Percentiles rank a stretch among this genome's conserved stretches.
Evolutionary conservation across 1,140 invertebrate genomes (phyloP).

Genomic region (Prorops nasuta): DNA sequence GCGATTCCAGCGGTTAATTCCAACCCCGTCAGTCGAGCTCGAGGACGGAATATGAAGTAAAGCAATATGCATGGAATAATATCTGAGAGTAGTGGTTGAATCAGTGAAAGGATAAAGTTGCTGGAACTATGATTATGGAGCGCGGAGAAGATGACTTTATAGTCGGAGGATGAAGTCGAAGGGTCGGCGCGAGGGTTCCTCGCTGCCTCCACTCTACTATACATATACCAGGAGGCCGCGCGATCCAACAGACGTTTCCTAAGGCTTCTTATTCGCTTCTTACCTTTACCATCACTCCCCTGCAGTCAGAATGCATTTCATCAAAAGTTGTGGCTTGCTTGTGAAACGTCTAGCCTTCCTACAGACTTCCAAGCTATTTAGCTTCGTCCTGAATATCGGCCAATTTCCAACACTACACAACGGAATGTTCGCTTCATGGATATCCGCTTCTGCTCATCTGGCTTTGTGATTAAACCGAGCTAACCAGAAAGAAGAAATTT

Average conservation of each 20-base stretch:
- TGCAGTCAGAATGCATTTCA: slow-evolving; percentile 27
- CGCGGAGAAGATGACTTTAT: slow-evolving; percentile 2
- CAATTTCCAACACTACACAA: no score
- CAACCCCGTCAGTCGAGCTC: no score
- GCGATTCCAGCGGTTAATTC: no score
- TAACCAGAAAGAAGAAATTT: no score
- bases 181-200: background rate
- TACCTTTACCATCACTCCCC: background rate
- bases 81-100: slow-evolving; percentile 4
- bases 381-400: no score
- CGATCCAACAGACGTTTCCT: no score
- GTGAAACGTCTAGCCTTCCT: background rate
- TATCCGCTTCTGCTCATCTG: no score
- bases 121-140: slow-evolving; percentile 17
- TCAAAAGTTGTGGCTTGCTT: slow-evolving; percentile 34
- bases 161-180: slow-evolving; percentile 1
- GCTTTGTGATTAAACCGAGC: no score
- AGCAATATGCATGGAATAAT: slow-evolving; percentile 18
- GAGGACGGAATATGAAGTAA: slow-evolving; percentile 10
- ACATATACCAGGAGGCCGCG: no score
- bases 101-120: slow-evolving; percentile 11
- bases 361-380: no score
- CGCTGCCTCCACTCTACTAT: no score
- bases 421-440: no score
- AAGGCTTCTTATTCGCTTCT: slow-evolving; percentile 15